Evolutionary conservation across 2,888 invertebrate genomes (phyloP), one percentile per base, ranked within the genome.

Genomic region (Cataglyphis livida): DNA sequence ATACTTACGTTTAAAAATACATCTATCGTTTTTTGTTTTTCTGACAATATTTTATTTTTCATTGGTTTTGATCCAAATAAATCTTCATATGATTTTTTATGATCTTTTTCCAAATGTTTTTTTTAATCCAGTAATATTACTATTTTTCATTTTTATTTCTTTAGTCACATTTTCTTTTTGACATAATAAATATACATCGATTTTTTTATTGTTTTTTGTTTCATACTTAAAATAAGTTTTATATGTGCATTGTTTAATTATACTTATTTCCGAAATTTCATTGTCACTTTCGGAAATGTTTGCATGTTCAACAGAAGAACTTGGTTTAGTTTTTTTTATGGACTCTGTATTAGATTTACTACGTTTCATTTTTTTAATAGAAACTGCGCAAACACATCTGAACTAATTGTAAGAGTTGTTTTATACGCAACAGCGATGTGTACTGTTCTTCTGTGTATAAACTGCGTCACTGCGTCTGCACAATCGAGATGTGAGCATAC

Each of bases 141-240:
- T 61, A 61, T 32, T 32, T 61, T 61, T 32, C 18, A 61, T 61
- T 61, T 61, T 61, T 32, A 61, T 7, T 61, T 32, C 32, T 28
- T 61, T 61, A 6, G 3, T 61, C 3, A n/a, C 3, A 32, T 61
- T 61, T 61, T 61, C 3, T 7, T 61, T 61, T 61, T 32, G 3
- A 61, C 61, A 61, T 1, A 62, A 62, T 62, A 62, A 62, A 32
- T n/a, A 62, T 62, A 32, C 18, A n/a, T 35, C 35, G 1, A 35
- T 3, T 35, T 4, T 62, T 1, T 35, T 18, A 35, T 35, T 35
- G 62, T 61, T 62, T 62, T 5, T 62, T 35, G 32, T 62, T 62
- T 62, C 32, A 62, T 62, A 62, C 9, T n/a, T 35, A 62, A 62
- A 62, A 62, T 62, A 62, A 35, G 62, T 35, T 9, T 62, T 62